Evolutionary conservation across 2,888 invertebrate genomes (phyloP), one percentile per base, ranked within the genome.

Genomic region (Patella depressa): DNA sequence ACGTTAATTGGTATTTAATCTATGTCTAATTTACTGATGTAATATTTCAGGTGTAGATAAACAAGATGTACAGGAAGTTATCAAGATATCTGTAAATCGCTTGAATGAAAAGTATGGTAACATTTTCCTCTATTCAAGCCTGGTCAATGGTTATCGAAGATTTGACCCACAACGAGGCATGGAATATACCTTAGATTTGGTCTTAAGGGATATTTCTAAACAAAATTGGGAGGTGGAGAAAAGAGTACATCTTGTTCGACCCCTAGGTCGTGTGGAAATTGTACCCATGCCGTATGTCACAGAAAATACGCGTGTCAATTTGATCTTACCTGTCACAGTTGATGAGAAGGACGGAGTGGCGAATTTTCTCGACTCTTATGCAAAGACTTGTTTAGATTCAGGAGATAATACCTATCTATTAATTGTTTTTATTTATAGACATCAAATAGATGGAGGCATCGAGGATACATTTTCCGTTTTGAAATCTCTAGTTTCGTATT

Each of bases 281-380:
- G 94, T 98, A 65, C 95, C 96, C 1, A 96, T 97, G 90, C 98
- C 98, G 0, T 98, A 98, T 92, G 98, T 98, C 1, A 98, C 98
- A 0, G 98, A 99, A 93, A 96, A 95, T 91, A 95, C 95, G 9
- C 93, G 96, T 83, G 94, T 98, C 5, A 94, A 95, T 78, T 93
- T 98, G 82, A 92, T 98, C 84, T 91, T 98, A 82, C 95, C 95
- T 0, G 93, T 96, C 4, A 93, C 94, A 53, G 85, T 84, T 17
- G 82, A 84, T 34, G 94, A 87, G 55, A 85, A 88, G 45, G 90
- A 92, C 2, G 93, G 94, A 75, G 94, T 94, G 4, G 90, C 93
- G 34, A 93, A 93, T 53, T 96, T 97, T 92, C 93, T 98, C 75
- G 93, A 93, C 55, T 93, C 94, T 78, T 97, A 96, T 91, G 94